Percentiles rank a stretch among this genome's conserved stretches.
These are phyloP conservation scores for Zoanthus solanderi DNA, from an alignment of 92 coral and sea anemone genomes.

Conservation along the genomic window DNA sequence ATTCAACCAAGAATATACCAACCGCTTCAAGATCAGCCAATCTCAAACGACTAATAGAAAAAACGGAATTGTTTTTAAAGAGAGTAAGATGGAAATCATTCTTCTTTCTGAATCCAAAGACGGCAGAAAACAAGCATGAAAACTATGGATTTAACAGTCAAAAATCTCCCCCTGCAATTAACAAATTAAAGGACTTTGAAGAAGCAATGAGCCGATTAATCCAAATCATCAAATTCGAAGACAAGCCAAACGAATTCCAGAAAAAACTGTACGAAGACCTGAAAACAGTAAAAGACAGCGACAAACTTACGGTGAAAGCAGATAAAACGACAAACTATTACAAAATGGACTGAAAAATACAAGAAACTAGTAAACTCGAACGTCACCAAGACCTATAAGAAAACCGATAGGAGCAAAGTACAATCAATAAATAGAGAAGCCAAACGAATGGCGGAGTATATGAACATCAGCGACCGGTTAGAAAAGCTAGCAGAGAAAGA, in stretches of 20 bases:
- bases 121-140: background rate
- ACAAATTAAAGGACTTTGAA: background rate
- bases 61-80: background rate
- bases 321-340: background rate
- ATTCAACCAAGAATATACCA: too few species aligned
- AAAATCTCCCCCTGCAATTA: background rate
- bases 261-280: background rate
- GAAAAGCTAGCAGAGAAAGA: constrained; percentile 11
- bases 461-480: background rate
- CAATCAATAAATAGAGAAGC: background rate
- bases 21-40: background rate
- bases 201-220: background rate
- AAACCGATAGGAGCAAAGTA: background rate
- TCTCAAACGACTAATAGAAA: too few species aligned
- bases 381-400: background rate
- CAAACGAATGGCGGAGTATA: background rate
- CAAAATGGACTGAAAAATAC: background rate
- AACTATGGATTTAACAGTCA: background rate
- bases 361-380: background rate
- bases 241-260: background rate
- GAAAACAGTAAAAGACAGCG: background rate
- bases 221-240: background rate
- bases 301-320: background rate
- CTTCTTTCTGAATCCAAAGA: background rate
- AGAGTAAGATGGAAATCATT: background rate